Percentiles rank a stretch among this genome's conserved stretches.
These are phyloP conservation scores for Sphaerophoria taeniata DNA, from an alignment of 2,888 invertebrate species.

Conservation along the genomic window DNA sequence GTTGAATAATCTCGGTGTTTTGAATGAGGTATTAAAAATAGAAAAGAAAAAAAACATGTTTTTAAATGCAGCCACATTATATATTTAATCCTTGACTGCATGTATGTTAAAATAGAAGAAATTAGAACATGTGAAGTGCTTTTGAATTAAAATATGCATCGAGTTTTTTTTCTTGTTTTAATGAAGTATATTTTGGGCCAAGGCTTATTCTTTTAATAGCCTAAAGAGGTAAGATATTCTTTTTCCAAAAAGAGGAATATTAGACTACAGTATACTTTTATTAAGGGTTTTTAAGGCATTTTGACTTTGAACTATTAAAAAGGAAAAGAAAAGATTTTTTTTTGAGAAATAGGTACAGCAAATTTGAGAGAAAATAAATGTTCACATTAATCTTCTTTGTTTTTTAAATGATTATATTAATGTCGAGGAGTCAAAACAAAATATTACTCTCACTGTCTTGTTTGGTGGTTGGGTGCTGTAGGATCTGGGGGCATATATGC, in stretches of 20 bases:
- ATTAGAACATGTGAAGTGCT: slow-evolving; percentile 25
- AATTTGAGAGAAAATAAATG: too few species aligned
- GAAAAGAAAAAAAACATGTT: neutral
- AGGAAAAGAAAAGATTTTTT: too few species aligned
- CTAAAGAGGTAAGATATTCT: neutral
- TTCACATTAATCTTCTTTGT: too few species aligned
- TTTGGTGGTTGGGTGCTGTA: too few species aligned
- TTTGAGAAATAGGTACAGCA: too few species aligned
- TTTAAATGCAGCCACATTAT: slow-evolving; percentile 1
- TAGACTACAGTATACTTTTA: too few species aligned
- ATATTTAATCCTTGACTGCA: slow-evolving; percentile 5
- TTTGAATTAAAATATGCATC: neutral
- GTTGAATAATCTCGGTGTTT: slow-evolving; percentile 45
- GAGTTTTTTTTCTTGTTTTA: slow-evolving; percentile 3
- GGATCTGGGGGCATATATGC: too few species aligned
- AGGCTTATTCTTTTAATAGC: slow-evolving; percentile 1
- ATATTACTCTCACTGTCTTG: too few species aligned
- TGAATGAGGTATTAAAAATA: slow-evolving; percentile 2
- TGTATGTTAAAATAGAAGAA: neutral
- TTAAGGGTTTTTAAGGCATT: too few species aligned
- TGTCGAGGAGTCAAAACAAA: too few species aligned
- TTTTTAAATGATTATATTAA: too few species aligned
- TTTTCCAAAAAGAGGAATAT: neutral
- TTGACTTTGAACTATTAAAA: too few species aligned
- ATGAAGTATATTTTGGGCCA: slow-evolving; percentile 27